These are phyloP conservation scores for Plutomurus gul DNA, from an alignment of 1,140 invertebrate genomes.

Conservation along the genomic window DNA sequence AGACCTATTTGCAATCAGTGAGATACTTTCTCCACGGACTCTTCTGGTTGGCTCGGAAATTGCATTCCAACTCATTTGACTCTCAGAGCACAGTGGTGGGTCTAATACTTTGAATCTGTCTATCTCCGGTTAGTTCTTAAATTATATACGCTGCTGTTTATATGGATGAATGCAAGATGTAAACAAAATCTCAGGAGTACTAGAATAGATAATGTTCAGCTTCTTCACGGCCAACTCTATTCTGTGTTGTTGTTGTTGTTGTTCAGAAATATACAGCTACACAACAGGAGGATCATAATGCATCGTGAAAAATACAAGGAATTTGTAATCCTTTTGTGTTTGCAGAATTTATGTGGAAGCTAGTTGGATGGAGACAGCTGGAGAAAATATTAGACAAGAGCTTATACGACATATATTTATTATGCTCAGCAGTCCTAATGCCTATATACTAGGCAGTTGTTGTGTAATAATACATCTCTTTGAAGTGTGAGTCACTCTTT, in stretches of 20 bases:
- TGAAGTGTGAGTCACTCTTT: too few relatives aligned
- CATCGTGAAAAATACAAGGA: too few relatives aligned
- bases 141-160: too few relatives aligned
- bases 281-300: too few relatives aligned
- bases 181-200: not conserved
- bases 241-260: not conserved
- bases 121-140: too few relatives aligned
- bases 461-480: too few relatives aligned
- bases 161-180: too few relatives aligned
- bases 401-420: too few relatives aligned
- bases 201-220: too few relatives aligned
- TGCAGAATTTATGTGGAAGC: not conserved
- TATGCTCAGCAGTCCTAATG: too few relatives aligned
- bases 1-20: constrained; percentile 10
- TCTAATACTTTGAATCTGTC: not conserved
- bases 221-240: not conserved
- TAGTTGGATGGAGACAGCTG: not conserved
- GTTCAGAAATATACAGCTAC: too few relatives aligned
- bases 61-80: constrained; percentile 12
- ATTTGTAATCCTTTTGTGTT: not conserved
- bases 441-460: too few relatives aligned
- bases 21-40: not conserved
- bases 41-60: not conserved
- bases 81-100: not conserved
- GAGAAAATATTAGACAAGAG: not conserved